These are phyloP conservation scores for Leptonema lineaticorne DNA, from an alignment of 1,140 invertebrate species.

Conservation along the genomic window DNA sequence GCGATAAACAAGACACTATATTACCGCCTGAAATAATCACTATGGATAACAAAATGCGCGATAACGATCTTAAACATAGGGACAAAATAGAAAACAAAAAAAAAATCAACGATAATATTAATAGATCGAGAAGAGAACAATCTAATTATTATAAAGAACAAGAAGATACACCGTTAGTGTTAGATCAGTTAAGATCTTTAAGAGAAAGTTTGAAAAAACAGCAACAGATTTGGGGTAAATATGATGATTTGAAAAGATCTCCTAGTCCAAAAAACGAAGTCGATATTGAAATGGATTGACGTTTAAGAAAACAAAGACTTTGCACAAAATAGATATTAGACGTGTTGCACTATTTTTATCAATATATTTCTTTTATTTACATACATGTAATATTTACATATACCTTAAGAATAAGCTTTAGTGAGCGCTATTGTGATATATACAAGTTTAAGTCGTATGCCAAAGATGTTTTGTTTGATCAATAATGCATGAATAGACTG, in stretches of 20 bases:
- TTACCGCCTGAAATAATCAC: slow-evolving; percentile 39
- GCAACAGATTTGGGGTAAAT: slow-evolving; percentile 38
- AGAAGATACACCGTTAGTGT: slow-evolving; percentile 41
- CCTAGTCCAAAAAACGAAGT: slow-evolving; percentile 39
- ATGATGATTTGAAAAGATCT: slow-evolving; percentile 31
- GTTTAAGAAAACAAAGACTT: background rate
- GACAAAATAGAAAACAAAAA: slow-evolving; percentile 48
- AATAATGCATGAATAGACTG: no score
- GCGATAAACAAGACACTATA: slow-evolving; percentile 44
- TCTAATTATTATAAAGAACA: slow-evolving; percentile 45
- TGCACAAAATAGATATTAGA: background rate
- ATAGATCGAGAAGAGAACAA: slow-evolving; percentile 47
- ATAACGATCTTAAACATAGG: slow-evolving; percentile 24
- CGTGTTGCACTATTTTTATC: slow-evolving; percentile 8
- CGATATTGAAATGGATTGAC: slow-evolving; percentile 39
- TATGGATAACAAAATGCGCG: slow-evolving; percentile 43
- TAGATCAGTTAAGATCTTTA: slow-evolving; percentile 40
- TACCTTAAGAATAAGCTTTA: background rate
- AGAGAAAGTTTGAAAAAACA: slow-evolving; percentile 40
- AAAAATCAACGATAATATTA: slow-evolving; percentile 48
- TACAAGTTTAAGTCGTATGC: no score
- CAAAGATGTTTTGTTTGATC: slow-evolving; percentile 32
- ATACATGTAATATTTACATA: background rate
- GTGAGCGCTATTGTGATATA: background rate
- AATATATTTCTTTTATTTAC: no score